Percentiles rank a stretch among this genome's conserved stretches.
Evolutionary conservation across 2,888 invertebrate species (phyloP).

Genomic region (Phortica okadai): DNA sequence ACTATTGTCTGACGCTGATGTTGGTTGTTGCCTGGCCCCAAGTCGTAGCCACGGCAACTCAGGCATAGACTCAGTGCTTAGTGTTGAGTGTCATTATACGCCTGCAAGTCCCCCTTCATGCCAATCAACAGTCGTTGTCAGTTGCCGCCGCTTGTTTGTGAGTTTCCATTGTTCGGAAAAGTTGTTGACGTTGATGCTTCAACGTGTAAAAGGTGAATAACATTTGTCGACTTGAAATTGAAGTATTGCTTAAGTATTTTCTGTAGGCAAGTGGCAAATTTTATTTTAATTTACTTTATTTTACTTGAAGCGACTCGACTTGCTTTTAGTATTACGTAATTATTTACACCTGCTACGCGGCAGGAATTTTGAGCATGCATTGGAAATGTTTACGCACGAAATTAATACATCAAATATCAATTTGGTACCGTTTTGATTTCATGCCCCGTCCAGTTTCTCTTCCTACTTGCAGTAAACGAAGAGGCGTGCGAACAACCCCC

Average conservation of each 20-base stretch:
- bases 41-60: not conserved
- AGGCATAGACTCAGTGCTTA: not conserved
- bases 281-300: not conserved
- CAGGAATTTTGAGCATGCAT: not conserved
- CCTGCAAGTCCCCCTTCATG: not conserved
- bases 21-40: not conserved
- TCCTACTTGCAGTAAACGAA: not conserved
- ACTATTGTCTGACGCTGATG: conserved; percentile 57
- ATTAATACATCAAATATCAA: conserved; percentile 33
- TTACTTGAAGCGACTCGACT: not conserved
- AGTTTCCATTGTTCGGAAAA: conserved; percentile 37
- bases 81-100: not conserved
- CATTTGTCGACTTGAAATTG: conserved; percentile 67
- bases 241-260: conserved; percentile 58
- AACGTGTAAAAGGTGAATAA: conserved; percentile 70
- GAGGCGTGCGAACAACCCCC: not conserved
- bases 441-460: not conserved
- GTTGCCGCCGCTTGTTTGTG: not conserved
- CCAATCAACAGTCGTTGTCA: not conserved
- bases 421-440: not conserved
- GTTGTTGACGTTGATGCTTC: conserved; percentile 69
- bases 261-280: not conserved
- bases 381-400: not conserved
- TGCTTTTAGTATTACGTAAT: conserved; percentile 4
- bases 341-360: conserved; percentile 15